Base-by-base conservation (phyloP, 2,888 invertebrate genomes). In the Sphaeridia pumilis region DNA sequence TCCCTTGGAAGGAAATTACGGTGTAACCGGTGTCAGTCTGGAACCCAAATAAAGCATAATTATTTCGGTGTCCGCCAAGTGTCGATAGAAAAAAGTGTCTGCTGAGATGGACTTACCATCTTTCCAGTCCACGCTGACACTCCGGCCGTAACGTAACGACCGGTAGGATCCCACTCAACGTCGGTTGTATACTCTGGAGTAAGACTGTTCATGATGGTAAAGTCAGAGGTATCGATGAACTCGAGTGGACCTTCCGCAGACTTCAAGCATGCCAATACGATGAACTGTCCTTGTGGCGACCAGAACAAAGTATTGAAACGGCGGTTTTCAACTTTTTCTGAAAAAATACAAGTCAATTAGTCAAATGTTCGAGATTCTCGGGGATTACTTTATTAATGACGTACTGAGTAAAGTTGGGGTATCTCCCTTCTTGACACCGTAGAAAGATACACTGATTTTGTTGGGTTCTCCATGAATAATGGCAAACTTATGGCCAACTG, bases 131-230 rank as follows among this genome's bases (percentile, higher is more conserved):
- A 94, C 58, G 85, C 85, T 1, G 93, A 93, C 20, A 95, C 93
- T 1, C 86, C 89, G 0, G 95, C 93, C 49, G 88, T 87, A 14
- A 98, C 90, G 69, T 90, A 98, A 58, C 98, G 81, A 1, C 98
- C 98, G 2, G 97, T 98, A 1, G 98, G 97, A 73, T 99, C 98
- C 98, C 98, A 99, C 71, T 95, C 95, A 1, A 97, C 89, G 69
- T 95, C 92, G 0, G 93, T 90, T 70, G 83, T 82, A 72, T 75
- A 73, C 72, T 88, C 94, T 72, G 97, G 95, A 70, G 94, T 94
- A 0, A 86, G 84, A 12, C 85, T 82, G 67, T 87, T 86, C 86
- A 93, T 93, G n/a, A 90, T 80, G 4, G 90, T 83, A 70, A 93
- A 94, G 69, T 97, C 95, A 66, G 87, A 84, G 0, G 93, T 88